Base-by-base conservation (phyloP, 2,113 vertebrate species). In the Oenanthe melanoleuca region DNA sequence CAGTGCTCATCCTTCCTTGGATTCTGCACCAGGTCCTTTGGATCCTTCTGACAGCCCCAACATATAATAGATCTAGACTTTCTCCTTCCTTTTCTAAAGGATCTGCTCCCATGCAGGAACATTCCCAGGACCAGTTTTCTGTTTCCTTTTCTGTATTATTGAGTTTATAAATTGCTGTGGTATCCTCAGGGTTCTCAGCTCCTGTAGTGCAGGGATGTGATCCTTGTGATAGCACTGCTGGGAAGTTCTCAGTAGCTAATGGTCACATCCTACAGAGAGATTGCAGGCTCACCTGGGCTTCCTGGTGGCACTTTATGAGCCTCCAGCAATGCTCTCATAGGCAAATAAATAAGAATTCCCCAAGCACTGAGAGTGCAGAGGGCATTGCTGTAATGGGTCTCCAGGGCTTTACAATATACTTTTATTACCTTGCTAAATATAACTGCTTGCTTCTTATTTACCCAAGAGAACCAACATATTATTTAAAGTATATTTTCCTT, bases 401-500 rank as follows among this genome's bases (percentile, higher is more conserved):
- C 91, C 28, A 59, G 91, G 53, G 95, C 45, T 85, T 96, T 80
- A 61, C 42, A 87, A 47, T 37, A 67, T 20, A 69, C 13, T 81
- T 89, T 93, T 93, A 91, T 75, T 87, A 92, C 66, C 45, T 92
- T 92, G n/a, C 86, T 95, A 96, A 96, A 92, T 91, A 81, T 80
- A 97, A 70, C 38, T 75, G 33, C 88, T 72, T 84, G 29, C 31
- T 91, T 83, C 61, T 63, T 92, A 73, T 86, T 90, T 96, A 73
- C 86, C 65, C 26, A 53, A 72, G 34, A 84, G 70, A 84, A 65
- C 0, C 2, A 86, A 78, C 50, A 64, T 50, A 29, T 64, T 86
- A 74, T 91, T 86, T 83, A 75, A 79, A n/a, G 18, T 50, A 21
- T 52, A 42, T 90, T 88, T 93, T 79, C 40, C n/a, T 38, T 45